Conservation (phyloP, 2,113 vertebrate genomes). For the Prunella himalayana region DNA sequence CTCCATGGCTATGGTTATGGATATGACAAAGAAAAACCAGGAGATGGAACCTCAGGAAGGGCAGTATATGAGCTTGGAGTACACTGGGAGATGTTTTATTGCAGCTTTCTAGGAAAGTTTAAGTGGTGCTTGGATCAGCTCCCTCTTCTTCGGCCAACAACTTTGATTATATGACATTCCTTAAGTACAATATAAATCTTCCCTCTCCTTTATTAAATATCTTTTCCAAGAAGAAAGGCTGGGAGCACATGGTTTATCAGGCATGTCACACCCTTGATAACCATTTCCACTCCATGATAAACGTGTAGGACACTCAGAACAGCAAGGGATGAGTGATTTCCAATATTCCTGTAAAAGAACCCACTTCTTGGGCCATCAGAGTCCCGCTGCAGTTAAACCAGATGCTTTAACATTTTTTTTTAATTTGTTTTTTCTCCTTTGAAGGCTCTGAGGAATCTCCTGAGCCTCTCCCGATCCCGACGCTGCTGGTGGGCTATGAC, state of each 20-base stretch:
- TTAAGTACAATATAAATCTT: not conserved
- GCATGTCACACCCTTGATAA: not conserved
- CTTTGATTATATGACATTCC: not conserved
- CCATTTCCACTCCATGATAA: not conserved
- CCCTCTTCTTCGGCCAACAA: not conserved
- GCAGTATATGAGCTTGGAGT: not conserved
- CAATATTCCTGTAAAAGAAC: not conserved
- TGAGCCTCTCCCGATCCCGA: conserved; percentile 91
- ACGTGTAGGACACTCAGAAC: not conserved
- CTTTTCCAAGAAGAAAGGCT: not conserved
- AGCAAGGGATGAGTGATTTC: not conserved
- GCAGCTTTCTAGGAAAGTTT: not conserved
- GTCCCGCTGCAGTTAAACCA: not conserved
- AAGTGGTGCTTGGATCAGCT: not conserved
- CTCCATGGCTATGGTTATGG: not conserved
- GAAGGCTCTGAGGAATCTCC: conserved; percentile 95
- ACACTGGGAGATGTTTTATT: not conserved
- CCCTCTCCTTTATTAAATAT: not conserved
- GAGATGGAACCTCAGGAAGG: not conserved
- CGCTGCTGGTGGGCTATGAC: conserved; percentile 93
- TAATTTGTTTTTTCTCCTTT: not conserved
- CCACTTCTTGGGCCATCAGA: not conserved
- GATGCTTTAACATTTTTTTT: not conserved
- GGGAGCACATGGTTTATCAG: not conserved
- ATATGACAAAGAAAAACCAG: not conserved